phyloP scores from a whole-genome alignment of 2,797 vertebrate genomes.

The Danionella dracula region DNA sequence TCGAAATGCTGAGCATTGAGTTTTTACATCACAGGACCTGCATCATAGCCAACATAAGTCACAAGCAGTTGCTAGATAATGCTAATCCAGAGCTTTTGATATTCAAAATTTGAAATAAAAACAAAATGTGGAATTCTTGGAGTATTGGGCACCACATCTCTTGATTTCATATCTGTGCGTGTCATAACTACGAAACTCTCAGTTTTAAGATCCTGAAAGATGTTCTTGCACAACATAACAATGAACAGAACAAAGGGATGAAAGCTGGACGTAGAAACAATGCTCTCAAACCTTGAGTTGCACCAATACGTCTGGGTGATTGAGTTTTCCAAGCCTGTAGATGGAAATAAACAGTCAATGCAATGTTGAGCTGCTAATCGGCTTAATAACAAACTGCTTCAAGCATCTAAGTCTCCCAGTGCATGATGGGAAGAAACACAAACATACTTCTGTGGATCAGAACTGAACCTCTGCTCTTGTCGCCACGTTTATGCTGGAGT shows the following conservation, averaged over 20 bases:
- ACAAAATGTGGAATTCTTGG: no score
- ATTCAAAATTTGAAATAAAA: no score
- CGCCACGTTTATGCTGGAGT: neutral
- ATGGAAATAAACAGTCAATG: neutral
- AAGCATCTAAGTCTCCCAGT: constrained; percentile 46
- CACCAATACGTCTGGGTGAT: constrained; percentile 1
- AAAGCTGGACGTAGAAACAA: neutral
- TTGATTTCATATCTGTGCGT: neutral
- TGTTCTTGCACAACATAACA: no score
- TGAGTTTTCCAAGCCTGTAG: neutral
- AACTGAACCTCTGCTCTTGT: constrained; percentile 14
- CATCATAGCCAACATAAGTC: no score
- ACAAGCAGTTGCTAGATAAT: no score
- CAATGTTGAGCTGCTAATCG: constrained; percentile 43
- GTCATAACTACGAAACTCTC: neutral
- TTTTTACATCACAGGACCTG: no score
- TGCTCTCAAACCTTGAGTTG: neutral
- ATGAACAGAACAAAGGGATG: neutral
- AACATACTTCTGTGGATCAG: constrained; percentile 34
- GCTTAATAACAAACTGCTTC: constrained; percentile 57
- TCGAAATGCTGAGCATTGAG: no score
- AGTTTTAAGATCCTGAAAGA: neutral
- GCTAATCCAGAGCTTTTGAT: no score
- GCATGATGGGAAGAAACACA: constrained; percentile 15
- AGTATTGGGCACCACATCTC: neutral